A percentile compares a stretch with the other conserved stretches of the same genome.
Conservation (phyloP, 2,888 invertebrate species). For the Nowickia ferox region DNA sequence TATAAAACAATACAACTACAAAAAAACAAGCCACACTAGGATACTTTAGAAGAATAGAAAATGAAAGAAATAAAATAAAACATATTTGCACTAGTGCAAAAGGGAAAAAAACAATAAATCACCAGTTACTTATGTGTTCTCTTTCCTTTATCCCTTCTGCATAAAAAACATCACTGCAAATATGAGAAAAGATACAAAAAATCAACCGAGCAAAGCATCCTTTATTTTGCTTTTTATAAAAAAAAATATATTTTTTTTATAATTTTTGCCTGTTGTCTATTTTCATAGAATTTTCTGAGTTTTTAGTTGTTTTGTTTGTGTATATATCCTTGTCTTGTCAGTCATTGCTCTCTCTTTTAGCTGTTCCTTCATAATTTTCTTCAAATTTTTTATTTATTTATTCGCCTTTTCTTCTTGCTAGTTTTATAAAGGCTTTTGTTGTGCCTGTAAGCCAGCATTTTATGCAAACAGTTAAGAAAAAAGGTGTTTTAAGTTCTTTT, state of each 20-base stretch:
- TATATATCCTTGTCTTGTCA: constrained; percentile 63
- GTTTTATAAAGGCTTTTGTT: constrained; percentile 60
- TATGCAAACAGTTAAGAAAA: constrained; percentile 23
- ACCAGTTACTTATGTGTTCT: constrained; percentile 45
- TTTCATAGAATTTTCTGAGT: constrained; percentile 27
- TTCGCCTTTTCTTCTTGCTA: constrained; percentile 24
- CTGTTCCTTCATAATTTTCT: constrained; percentile 28
- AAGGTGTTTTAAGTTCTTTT: constrained; percentile 36
- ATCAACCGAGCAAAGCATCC: constrained; percentile 26
- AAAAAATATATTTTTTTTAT: background rate
- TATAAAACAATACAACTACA: constrained; percentile 42
- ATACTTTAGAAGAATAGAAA: constrained; percentile 42
- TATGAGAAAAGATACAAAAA: constrained; percentile 11
- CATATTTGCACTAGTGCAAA: constrained; percentile 27
- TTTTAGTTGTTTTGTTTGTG: constrained; percentile 9
- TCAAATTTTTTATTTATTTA: constrained; percentile 1
- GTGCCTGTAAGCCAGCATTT: constrained; percentile 41
- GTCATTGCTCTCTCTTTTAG: constrained; percentile 67
- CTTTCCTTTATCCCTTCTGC: constrained; percentile 2
- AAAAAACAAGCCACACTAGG: constrained; percentile 49
- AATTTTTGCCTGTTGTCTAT: constrained; percentile 26
- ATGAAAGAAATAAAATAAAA: constrained; percentile 22
- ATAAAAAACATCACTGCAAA: background rate
- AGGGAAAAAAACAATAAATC: constrained; percentile 41
- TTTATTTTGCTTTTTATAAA: constrained; percentile 34